Conservation (phyloP, 2,797 vertebrate species). For the Amazonetta brasiliensis region DNA sequence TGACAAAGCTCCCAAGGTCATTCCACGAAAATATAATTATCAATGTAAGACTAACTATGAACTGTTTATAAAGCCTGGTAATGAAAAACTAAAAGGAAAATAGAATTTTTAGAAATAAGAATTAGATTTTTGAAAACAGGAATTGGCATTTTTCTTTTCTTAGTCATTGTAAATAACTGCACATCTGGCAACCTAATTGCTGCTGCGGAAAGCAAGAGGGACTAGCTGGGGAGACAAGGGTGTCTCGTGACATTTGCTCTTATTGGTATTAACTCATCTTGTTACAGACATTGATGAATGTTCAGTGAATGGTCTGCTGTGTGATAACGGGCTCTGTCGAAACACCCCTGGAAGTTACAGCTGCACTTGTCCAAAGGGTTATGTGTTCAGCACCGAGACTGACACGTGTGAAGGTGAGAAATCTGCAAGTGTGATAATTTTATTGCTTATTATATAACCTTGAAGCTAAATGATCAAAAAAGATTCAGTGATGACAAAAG, state of each 20-base stretch:
- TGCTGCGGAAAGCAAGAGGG: neutral
- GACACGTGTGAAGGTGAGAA: slow-evolving; percentile 83
- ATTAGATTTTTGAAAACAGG: neutral
- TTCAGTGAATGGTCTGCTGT: slow-evolving; percentile 87
- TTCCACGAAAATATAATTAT: neutral
- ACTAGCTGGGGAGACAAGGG: neutral
- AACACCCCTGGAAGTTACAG: slow-evolving; percentile 91
- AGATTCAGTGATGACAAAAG: neutral
- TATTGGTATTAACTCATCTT: neutral
- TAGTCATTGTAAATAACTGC: neutral
- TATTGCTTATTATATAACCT: rapidly evolving
- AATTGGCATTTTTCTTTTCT: neutral
- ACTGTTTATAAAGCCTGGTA: neutral
- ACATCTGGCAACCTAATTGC: neutral
- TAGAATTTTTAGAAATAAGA: neutral
- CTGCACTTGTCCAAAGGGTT: slow-evolving; percentile 85
- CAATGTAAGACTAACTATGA: neutral
- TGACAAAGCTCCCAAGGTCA: neutral
- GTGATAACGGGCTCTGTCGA: slow-evolving; percentile 90
- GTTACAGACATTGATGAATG: slow-evolving; percentile 91
- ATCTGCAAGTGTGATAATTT: neutral
- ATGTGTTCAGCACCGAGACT: slow-evolving; percentile 75
- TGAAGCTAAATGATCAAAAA: rapidly evolving
- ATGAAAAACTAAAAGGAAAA: neutral
- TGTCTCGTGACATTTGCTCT: neutral